phyloP scores from a whole-genome alignment of 2,113 vertebrate species.

The Thunnus maccoyii region DNA sequence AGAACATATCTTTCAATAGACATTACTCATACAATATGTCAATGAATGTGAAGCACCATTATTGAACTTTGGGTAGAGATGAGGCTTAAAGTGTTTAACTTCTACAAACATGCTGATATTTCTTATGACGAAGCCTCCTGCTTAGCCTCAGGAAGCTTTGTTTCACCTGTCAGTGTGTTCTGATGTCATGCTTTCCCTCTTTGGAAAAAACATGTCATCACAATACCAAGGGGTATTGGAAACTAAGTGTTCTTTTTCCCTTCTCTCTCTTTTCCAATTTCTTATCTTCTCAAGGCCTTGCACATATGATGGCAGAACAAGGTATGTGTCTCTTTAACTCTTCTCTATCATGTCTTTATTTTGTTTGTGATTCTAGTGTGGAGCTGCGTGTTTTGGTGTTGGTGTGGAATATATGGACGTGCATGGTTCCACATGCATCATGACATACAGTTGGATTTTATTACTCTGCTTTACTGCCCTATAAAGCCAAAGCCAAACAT shows the following conservation, averaged over 20 bases:
- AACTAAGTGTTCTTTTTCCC: slow-evolving; percentile 50
- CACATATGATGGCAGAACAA: slow-evolving; percentile 98
- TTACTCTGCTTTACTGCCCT: neutral
- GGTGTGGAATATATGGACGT: slow-evolving; percentile 14
- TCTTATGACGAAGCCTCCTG: slow-evolving; percentile 57
- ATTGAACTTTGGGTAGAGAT: neutral
- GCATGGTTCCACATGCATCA: slow-evolving; percentile 3
- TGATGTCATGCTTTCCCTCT: slow-evolving; percentile 78
- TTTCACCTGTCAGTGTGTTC: slow-evolving; percentile 43
- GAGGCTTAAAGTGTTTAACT: neutral
- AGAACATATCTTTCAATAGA: no score
- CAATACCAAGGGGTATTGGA: slow-evolving; percentile 82
- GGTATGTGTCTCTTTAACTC: slow-evolving; percentile 86
- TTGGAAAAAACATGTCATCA: slow-evolving; percentile 71
- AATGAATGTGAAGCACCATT: slow-evolving; percentile 1
- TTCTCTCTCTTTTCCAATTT: slow-evolving; percentile 49
- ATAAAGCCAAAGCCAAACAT: neutral
- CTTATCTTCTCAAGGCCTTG: slow-evolving; percentile 87
- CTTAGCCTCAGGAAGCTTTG: slow-evolving; percentile 61
- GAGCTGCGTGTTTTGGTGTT: slow-evolving; percentile 40
- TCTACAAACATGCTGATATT: slow-evolving; percentile 4
- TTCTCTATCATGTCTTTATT: slow-evolving; percentile 11
- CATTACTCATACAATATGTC: slow-evolving; percentile 4
- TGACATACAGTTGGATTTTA: neutral
- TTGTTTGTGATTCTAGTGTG: neutral